Conservation (phyloP, 2,113 vertebrate genomes). For the human region DNA sequence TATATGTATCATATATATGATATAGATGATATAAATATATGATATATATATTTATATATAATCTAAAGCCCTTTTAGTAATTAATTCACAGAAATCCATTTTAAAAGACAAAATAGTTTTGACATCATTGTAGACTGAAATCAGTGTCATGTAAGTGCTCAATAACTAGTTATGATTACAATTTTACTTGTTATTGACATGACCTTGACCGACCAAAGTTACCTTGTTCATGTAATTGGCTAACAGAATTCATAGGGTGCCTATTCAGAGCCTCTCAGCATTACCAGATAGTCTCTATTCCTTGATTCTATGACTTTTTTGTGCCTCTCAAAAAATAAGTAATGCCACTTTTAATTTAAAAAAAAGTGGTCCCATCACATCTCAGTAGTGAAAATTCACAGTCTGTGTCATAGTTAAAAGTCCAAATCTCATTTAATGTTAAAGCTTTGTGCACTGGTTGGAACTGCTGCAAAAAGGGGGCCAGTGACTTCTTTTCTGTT, state of each 20-base stretch:
- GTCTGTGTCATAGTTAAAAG: not conserved
- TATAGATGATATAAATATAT: not conserved
- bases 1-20: not conserved
- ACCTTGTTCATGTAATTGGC: not conserved
- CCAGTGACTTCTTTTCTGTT: not conserved
- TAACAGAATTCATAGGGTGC: not conserved
- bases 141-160: not conserved
- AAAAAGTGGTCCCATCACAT: not conserved
- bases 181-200: not conserved
- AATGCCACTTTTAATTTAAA: not conserved
- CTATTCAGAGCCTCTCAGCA: not conserved
- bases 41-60: not conserved
- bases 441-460: not conserved
- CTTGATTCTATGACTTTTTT: not conserved
- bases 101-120: not conserved
- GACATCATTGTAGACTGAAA: not conserved
- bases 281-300: not conserved
- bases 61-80: not conserved
- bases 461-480: not conserved
- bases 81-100: conserved; percentile 19
- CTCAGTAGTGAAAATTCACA: not conserved
- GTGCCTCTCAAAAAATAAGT: not conserved
- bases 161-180: not conserved
- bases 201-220: not conserved
- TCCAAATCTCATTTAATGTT: not conserved